phyloP scores from a whole-genome alignment of 2,888 invertebrate species.

The Blastobasis lacticolella region DNA sequence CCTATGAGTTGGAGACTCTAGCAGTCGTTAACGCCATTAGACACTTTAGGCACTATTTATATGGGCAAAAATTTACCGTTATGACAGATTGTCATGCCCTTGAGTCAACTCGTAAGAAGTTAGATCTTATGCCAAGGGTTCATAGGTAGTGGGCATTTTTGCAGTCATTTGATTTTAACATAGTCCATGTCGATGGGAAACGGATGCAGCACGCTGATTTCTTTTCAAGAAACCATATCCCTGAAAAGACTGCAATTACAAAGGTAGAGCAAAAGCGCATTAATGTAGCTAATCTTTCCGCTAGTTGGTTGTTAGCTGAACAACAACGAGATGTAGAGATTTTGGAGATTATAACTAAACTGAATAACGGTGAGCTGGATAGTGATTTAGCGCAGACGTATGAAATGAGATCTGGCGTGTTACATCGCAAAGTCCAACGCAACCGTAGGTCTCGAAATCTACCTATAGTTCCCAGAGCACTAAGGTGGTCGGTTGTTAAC shows the following conservation, averaged over 20 bases:
- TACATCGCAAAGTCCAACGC: constrained; percentile 16
- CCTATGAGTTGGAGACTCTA: constrained; percentile 19
- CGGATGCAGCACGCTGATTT: constrained; percentile 12
- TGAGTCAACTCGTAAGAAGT: constrained; percentile 12
- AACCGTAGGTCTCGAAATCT: constrained; percentile 9
- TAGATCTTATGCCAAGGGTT: constrained; percentile 13
- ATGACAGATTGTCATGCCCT: constrained; percentile 20
- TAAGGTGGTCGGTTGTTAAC: constrained; percentile 19
- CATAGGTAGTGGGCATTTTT: constrained; percentile 16
- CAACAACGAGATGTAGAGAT: constrained; percentile 4
- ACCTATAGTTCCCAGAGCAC: constrained; percentile 15
- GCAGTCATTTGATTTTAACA: constrained; percentile 13
- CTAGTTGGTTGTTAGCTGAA: constrained; percentile 7
- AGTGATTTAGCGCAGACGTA: constrained; percentile 5
- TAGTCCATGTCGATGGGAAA: constrained; percentile 3
- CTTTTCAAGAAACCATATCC: constrained; percentile 10
- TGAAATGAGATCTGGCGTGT: constrained; percentile 7
- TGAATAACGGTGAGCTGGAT: background rate
- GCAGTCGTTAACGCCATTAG: constrained; percentile 19
- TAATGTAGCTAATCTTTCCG: constrained; percentile 2
- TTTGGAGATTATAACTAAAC: background rate
- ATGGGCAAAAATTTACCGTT: constrained; percentile 14
- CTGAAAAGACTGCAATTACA: background rate
- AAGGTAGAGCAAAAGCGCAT: constrained; percentile 6
- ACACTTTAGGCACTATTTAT: constrained; percentile 17